These are phyloP conservation scores for Temnothorax longispinosus DNA, from an alignment of 1,140 invertebrate genomes.

Conservation along the genomic window DNA sequence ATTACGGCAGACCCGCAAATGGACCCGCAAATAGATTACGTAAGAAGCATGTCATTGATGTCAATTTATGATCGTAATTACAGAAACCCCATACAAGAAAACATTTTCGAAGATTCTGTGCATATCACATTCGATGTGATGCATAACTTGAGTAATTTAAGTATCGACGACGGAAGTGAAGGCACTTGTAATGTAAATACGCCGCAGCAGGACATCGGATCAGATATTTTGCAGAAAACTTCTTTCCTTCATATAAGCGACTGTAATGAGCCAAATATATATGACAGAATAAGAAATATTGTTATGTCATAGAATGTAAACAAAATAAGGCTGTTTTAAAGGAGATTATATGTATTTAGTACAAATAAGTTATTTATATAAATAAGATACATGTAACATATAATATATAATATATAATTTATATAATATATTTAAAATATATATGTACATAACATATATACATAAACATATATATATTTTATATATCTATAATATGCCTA, in stretches of 20 bases:
- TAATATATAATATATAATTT: neutral
- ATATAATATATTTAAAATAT: neutral
- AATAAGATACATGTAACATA: neutral
- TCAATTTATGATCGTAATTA: conserved; percentile 65
- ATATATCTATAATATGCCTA: neutral
- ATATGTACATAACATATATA: neutral
- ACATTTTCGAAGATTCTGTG: conserved; percentile 52
- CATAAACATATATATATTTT: neutral
- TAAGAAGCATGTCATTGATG: conserved; percentile 63
- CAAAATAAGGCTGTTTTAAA: conserved; percentile 3
- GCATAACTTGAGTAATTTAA: conserved; percentile 64
- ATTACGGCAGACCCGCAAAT: conserved; percentile 65
- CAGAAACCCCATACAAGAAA: conserved; percentile 25
- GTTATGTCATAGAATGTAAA: conserved; percentile 28
- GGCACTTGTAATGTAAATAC: neutral
- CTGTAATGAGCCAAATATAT: conserved; percentile 3
- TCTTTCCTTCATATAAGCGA: conserved; percentile 24
- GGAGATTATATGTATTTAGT: no score
- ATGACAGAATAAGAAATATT: conserved; percentile 30
- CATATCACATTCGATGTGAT: conserved; percentile 63
- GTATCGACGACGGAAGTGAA: conserved; percentile 34
- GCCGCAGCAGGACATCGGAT: neutral
- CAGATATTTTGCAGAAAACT: neutral
- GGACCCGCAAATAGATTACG: conserved; percentile 65
- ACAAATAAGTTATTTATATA: conserved; percentile 53